Evolutionary conservation across 1,140 invertebrate genomes (phyloP).

Genomic region (Orussus abietinus): DNA sequence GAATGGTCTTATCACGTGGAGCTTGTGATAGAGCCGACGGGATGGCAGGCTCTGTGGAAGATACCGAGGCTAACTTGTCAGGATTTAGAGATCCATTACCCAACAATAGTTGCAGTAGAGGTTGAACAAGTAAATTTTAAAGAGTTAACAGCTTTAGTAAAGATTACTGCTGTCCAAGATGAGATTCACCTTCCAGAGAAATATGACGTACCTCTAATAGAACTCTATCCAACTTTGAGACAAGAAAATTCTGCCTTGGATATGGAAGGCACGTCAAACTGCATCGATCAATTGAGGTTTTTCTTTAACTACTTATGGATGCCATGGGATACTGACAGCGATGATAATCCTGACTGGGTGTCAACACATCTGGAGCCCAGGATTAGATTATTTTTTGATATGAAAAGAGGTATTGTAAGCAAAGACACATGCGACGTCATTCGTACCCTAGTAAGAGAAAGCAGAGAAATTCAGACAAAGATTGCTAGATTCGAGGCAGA

Average conservation of each 20-base stretch:
- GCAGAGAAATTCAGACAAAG: conserved; percentile 52
- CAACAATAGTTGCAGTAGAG: conserved; percentile 57
- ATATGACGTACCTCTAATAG: conserved; percentile 55
- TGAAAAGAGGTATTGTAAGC: conserved; percentile 52
- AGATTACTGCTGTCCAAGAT: conserved; percentile 59
- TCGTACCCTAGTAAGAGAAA: conserved; percentile 56
- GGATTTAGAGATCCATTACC: conserved; percentile 57
- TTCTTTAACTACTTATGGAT: conserved; percentile 62
- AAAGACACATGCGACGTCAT: conserved; percentile 55
- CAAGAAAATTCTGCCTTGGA: conserved; percentile 57
- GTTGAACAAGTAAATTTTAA: conserved; percentile 53
- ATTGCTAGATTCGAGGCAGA: conserved; percentile 51
- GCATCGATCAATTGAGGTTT: conserved; percentile 52
- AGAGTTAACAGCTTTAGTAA: conserved; percentile 53
- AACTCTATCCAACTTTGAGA: conserved; percentile 57
- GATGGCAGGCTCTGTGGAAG: conserved; percentile 65
- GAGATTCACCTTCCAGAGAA: conserved; percentile 58
- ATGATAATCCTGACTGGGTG: conserved; percentile 57
- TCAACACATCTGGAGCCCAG: conserved; percentile 55
- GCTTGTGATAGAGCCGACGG: conserved; percentile 56
- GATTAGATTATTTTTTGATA: conserved; percentile 58
- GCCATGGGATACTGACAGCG: conserved; percentile 63
- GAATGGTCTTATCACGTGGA: conserved; percentile 60
- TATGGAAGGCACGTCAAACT: conserved; percentile 45
- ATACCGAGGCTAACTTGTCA: conserved; percentile 58